Base-by-base conservation (phyloP, 1,140 invertebrate genomes). In the Aphis gossypii region DNA sequence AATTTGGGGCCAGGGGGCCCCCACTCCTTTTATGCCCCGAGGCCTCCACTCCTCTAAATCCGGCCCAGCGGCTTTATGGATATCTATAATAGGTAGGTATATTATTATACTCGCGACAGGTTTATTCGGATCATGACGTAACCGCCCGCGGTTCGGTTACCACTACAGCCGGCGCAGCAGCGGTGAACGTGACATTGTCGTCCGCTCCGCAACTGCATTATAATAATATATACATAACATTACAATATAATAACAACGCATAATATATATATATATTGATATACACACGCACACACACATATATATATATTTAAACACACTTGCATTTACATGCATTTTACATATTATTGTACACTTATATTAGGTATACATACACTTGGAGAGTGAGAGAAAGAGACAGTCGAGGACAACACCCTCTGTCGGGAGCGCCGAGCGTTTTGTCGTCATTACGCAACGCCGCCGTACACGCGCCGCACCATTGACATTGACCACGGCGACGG, bases 371-470 rank as follows among this genome's bases (percentile, higher is more conserved):
- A 41, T 41, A 41, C 38, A 41, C 38, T 41, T 41, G 38, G 38
- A 41, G 38, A 41, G 46, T 14, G 46, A 46, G 46, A 46, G 46
- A 46, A 7, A n/a, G 30, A 21, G 30, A 41, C 23, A 25, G 44
- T 46, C 44, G 84, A 86, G 84, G 84, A 86, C 84, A 86, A 86
- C 84, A 86, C 84, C 84, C 84, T 86, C 38, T 86, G 84, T n/a
- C 23, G 84, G 41, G 41, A 46, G 30, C 84, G 38, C 44, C 84
- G 38, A 30, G 84, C 44, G 44, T 86, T 86, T 86, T 86, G 25
- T 86, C 38, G 38, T 46, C 3, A n/a, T 86, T 86, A 46, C 84
- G 84, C 84, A 86, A 86, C 44, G 38, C 38, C 30, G 11, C 30
- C 60, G n/a, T 20, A n/a, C 25, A 46, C 84, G 84, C 60, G 60